A percentile compares a stretch with the other conserved stretches of the same genome.
Conservation (phyloP, 1,140 invertebrate species). For the Thaumetopoea pityocampa region DNA sequence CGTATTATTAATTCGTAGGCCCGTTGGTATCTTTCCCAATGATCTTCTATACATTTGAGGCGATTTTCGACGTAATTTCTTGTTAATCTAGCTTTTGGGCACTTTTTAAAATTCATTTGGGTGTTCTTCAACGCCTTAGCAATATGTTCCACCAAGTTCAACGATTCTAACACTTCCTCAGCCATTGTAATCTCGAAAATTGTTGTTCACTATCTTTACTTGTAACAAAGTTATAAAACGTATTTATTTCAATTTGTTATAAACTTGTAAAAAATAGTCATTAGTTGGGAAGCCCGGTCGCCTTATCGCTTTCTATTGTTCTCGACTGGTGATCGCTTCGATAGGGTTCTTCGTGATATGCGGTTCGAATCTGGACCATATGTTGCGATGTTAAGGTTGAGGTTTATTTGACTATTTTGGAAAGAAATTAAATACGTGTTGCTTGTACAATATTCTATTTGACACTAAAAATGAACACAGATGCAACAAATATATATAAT, state of each 20-base stretch:
- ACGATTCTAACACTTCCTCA: slow-evolving; percentile 9
- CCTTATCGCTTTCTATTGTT: slow-evolving; percentile 4
- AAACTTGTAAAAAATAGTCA: background rate
- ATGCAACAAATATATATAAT: too few relatives aligned
- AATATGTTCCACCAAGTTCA: slow-evolving; percentile 7
- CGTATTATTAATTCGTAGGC: slow-evolving; percentile 4
- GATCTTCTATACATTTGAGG: slow-evolving; percentile 10
- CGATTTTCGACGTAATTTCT: slow-evolving; percentile 15
- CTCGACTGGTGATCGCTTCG: background rate
- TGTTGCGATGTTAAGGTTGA: background rate
- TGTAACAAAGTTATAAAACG: slow-evolving; percentile 6
- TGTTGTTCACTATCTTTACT: slow-evolving; percentile 6
- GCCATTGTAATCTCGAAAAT: slow-evolving; percentile 8
- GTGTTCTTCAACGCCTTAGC: slow-evolving; percentile 13
- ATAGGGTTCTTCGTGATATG: background rate
- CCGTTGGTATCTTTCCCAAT: slow-evolving; percentile 13
- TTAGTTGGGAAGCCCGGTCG: slow-evolving; percentile 1
- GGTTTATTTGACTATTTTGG: too few relatives aligned
- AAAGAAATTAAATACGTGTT: too few relatives aligned
- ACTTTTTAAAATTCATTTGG: slow-evolving; percentile 18
- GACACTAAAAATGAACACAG: too few relatives aligned
- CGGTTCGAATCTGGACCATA: slow-evolving; percentile 10
- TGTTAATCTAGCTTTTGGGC: slow-evolving; percentile 18
- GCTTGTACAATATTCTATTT: too few relatives aligned
- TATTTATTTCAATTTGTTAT: slow-evolving; percentile 6